Conservation (phyloP, 2,113 vertebrate species). For the Xiphias gladius region DNA sequence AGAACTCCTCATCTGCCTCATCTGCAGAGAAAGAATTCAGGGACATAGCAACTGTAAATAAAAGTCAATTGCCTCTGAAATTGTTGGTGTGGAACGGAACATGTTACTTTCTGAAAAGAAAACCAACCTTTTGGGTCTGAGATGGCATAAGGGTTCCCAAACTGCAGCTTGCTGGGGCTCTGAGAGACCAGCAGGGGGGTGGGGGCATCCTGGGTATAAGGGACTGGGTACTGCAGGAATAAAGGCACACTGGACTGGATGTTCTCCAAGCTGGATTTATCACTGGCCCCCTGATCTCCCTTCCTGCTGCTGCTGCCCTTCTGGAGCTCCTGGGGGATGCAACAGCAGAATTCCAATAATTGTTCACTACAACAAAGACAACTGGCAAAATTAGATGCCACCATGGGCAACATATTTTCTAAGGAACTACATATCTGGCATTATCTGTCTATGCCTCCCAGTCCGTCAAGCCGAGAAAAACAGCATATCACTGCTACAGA, state of each 20-base stretch:
- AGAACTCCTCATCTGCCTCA: constrained; percentile 93
- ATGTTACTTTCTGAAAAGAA: neutral
- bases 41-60: constrained; percentile 8
- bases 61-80: neutral
- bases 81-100: no score
- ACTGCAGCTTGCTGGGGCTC: constrained; percentile 89
- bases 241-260: constrained; percentile 79
- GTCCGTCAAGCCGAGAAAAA: constrained; percentile 33
- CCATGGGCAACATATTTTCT: neutral
- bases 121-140: constrained; percentile 89
- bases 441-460: constrained; percentile 28
- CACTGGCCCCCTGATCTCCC: constrained; percentile 81
- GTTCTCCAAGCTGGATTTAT: constrained; percentile 78
- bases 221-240: constrained; percentile 86
- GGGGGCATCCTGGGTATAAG: constrained; percentile 86
- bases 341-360: neutral
- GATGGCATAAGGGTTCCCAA: constrained; percentile 92
- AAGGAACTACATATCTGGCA: constrained; percentile 13
- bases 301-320: constrained; percentile 81
- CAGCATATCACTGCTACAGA: constrained; percentile 44
- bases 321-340: constrained; percentile 85
- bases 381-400: neutral
- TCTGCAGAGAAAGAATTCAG: constrained; percentile 78
- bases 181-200: constrained; percentile 85
- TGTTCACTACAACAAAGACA: constrained; percentile 21